These are phyloP conservation scores for Platycercus adscitus DNA, from an alignment of 2,113 vertebrate species.

Conservation along the genomic window DNA sequence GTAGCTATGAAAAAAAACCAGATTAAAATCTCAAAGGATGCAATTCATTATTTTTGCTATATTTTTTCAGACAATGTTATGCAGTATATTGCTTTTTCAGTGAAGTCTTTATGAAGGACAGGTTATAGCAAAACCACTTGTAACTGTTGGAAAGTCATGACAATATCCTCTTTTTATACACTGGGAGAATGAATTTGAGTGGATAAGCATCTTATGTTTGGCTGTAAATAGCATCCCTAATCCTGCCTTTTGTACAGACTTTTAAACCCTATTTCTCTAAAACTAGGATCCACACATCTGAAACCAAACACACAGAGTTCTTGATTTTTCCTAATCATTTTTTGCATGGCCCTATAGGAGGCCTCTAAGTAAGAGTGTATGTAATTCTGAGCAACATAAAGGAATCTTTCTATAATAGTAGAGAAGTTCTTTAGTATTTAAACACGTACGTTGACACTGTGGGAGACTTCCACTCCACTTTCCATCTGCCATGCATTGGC, in stretches of 20 bases:
- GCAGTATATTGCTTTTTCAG: neutral
- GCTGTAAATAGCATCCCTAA: slow-evolving; percentile 44
- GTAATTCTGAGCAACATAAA: neutral
- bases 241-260: slow-evolving; percentile 10
- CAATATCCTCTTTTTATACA: neutral
- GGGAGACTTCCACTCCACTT: slow-evolving; percentile 80
- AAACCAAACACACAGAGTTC: neutral
- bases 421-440: neutral
- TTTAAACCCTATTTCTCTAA: slow-evolving; percentile 13
- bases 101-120: neutral
- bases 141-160: neutral
- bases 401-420: neutral
- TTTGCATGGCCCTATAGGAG: neutral
- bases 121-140: neutral
- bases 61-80: neutral
- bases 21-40: neutral
- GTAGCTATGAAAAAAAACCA: neutral
- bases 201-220: slow-evolving; percentile 16
- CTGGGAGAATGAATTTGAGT: neutral
- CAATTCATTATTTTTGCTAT: neutral
- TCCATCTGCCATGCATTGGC: slow-evolving; percentile 79
- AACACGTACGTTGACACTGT: slow-evolving; percentile 80
- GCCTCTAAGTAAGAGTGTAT: neutral
- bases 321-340: neutral
- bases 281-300: neutral